These are phyloP conservation scores for Tiliacea citrago DNA, from an alignment of 2,888 invertebrate genomes.

Conservation along the genomic window DNA sequence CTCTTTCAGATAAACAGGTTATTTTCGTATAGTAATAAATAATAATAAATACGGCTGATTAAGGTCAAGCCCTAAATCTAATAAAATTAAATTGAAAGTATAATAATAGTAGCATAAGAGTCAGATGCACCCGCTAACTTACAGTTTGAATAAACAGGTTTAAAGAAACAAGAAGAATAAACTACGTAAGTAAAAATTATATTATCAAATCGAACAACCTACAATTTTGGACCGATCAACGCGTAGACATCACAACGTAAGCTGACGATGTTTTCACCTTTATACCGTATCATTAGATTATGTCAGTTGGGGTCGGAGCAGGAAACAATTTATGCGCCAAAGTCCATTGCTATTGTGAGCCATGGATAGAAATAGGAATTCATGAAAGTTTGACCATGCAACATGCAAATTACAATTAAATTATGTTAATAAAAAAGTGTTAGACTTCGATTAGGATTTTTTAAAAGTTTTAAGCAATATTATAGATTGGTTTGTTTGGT, in stretches of 20 bases:
- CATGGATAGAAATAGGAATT: slow-evolving; percentile 42
- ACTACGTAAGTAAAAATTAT: background rate
- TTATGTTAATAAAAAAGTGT: slow-evolving; percentile 37
- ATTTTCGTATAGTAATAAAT: background rate
- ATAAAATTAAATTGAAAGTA: slow-evolving; percentile 16
- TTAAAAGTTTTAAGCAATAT: background rate
- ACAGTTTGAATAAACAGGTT: slow-evolving; percentile 14
- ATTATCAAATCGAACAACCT: slow-evolving; percentile 37
- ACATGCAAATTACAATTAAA: slow-evolving; percentile 46
- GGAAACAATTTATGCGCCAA: slow-evolving; percentile 54
- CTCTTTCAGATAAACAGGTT: slow-evolving; percentile 6
- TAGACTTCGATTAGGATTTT: slow-evolving; percentile 15
- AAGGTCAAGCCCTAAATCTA: background rate
- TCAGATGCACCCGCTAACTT: background rate
- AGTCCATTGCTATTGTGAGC: slow-evolving; percentile 45
- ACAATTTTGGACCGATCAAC: slow-evolving; percentile 47
- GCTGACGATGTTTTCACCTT: slow-evolving; percentile 53
- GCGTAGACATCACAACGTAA: slow-evolving; percentile 37
- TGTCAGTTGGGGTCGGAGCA: slow-evolving; percentile 53
- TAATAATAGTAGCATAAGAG: background rate
- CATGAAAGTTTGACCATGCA: slow-evolving; percentile 57
- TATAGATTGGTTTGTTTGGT: background rate
- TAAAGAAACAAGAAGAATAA: background rate
- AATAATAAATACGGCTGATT: background rate
- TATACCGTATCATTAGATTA: slow-evolving; percentile 57